These are phyloP conservation scores for Chaunax sp. DNA, from an alignment of 2,797 vertebrate genomes.

Conservation along the genomic window DNA sequence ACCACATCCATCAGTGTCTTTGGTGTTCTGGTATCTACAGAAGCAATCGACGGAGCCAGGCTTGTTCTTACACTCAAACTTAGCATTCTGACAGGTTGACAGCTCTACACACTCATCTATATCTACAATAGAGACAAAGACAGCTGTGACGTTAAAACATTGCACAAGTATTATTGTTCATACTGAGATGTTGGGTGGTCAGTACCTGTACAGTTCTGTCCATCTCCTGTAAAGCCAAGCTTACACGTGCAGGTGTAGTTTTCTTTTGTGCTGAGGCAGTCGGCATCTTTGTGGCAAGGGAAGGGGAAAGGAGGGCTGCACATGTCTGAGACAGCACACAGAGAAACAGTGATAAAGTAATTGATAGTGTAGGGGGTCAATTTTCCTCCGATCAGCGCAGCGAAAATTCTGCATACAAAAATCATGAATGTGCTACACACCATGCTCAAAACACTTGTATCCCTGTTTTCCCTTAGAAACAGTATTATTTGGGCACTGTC, in stretches of 20 bases:
- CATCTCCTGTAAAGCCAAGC: slow-evolving; percentile 80
- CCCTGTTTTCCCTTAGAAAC: slow-evolving; percentile 74
- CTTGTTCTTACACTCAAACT: slow-evolving; percentile 85
- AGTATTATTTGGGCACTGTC: slow-evolving; percentile 77
- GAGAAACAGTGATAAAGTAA: neutral
- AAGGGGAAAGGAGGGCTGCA: slow-evolving; percentile 83
- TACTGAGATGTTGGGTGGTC: neutral
- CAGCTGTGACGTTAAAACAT: neutral
- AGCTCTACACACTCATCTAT: slow-evolving; percentile 83
- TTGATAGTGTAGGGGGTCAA: too few relatives aligned
- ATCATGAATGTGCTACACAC: slow-evolving; percentile 59
- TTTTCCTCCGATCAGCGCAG: neutral
- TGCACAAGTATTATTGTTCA: neutral
- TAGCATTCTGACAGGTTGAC: slow-evolving; percentile 82
- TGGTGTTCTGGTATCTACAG: slow-evolving; percentile 80
- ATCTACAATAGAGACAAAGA: slow-evolving; percentile 70
- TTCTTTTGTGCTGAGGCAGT: slow-evolving; percentile 79
- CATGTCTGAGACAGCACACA: slow-evolving; percentile 75
- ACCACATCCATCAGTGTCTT: slow-evolving; percentile 80
- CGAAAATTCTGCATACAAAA: neutral
- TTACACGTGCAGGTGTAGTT: slow-evolving; percentile 85
- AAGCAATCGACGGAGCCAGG: slow-evolving; percentile 79
- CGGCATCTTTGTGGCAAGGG: slow-evolving; percentile 84
- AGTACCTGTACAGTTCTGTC: slow-evolving; percentile 84
- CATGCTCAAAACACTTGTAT: slow-evolving; percentile 87